These are phyloP conservation scores for Podocnemis expansa DNA, from an alignment of 2,113 vertebrate genomes.

Conservation along the genomic window DNA sequence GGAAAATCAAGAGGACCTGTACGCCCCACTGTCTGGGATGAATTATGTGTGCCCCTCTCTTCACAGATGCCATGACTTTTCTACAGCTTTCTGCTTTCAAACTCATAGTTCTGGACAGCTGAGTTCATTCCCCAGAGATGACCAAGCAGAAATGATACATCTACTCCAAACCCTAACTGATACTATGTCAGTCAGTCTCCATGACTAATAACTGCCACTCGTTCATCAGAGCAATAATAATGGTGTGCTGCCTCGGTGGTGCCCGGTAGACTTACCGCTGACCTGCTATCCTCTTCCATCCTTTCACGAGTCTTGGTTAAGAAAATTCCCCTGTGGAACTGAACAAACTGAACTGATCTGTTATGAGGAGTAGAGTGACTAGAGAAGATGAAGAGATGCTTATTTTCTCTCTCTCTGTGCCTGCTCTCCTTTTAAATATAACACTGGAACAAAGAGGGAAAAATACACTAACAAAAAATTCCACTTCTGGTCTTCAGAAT, in stretches of 20 bases:
- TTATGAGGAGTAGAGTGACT: constrained; percentile 56
- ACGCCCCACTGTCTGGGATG: rapidly evolving
- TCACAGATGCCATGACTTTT: not conserved
- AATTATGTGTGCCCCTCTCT: rapidly evolving
- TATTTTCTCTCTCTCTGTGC: constrained; percentile 30
- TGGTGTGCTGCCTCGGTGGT: not conserved
- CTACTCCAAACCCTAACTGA: not conserved
- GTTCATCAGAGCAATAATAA: not conserved
- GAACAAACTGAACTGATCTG: constrained; percentile 59
- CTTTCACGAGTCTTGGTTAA: not conserved
- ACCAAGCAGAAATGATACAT: not conserved
- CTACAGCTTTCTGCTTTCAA: not conserved
- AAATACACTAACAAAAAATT: constrained; percentile 65
- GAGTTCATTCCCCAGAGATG: not conserved
- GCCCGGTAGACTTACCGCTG: constrained; percentile 55
- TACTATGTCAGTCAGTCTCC: not conserved
- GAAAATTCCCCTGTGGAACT: constrained; percentile 36
- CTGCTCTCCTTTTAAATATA: constrained; percentile 66
- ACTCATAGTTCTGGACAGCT: not conserved
- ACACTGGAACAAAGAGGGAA: constrained; percentile 68
- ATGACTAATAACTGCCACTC: not conserved
- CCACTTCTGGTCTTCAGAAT: constrained; percentile 59
- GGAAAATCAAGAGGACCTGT: not conserved
- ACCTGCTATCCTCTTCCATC: not conserved
- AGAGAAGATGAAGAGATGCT: constrained; percentile 58